phyloP scores from a whole-genome alignment of 2,888 invertebrate species.

The Trachelus stipa region DNA sequence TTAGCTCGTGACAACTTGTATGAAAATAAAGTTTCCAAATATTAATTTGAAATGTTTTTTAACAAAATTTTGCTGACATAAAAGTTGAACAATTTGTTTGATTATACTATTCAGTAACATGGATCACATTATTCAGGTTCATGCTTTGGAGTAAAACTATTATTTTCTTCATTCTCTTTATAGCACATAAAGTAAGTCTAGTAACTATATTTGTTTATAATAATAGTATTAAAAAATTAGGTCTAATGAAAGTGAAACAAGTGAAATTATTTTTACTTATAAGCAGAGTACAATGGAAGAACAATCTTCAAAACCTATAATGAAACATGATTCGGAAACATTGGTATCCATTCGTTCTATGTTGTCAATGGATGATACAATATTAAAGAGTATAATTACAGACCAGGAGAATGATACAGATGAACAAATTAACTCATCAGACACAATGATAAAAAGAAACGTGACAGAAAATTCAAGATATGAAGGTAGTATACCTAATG shows the following conservation, averaged over 20 bases:
- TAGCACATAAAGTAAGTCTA: not conserved
- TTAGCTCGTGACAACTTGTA: not conserved
- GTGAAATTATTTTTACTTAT: not conserved
- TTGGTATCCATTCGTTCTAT: slow-evolving; percentile 26
- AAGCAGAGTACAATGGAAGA: not conserved
- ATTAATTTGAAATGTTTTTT: not conserved
- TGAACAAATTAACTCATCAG: not conserved
- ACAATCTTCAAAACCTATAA: not conserved
- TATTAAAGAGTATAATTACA: not conserved
- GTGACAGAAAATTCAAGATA: not conserved
- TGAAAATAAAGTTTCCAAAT: not conserved
- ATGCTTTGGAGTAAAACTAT: too few relatives aligned
- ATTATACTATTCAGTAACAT: not conserved
- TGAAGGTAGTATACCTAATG: not conserved
- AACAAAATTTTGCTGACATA: not conserved
- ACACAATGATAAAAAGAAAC: not conserved
- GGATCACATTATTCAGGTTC: not conserved
- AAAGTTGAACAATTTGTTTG: not conserved
- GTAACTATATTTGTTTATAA: not conserved
- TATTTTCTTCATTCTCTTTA: too few relatives aligned
- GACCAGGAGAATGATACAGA: slow-evolving; percentile 13
- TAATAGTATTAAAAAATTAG: not conserved
- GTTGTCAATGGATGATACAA: slow-evolving; percentile 31
- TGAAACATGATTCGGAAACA: not conserved
- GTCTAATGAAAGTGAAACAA: not conserved